phyloP scores from a whole-genome alignment of 2,113 vertebrate species.

The Thalassarche chlororhynchos region DNA sequence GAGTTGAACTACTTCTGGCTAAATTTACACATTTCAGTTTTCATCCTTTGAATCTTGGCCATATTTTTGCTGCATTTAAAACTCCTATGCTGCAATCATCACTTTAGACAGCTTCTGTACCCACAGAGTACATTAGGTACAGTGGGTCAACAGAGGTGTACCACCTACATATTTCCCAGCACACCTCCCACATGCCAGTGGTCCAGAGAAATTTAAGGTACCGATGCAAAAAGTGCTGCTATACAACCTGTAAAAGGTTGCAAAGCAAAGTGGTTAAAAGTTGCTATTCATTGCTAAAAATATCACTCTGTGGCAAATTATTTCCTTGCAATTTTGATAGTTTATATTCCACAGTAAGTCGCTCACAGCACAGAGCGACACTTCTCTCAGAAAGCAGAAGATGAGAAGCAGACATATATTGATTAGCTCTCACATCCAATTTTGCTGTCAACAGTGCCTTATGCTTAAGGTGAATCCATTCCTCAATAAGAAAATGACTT shows the following conservation, averaged over 20 bases:
- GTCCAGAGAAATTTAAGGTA: neutral
- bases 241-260: neutral
- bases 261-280: neutral
- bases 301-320: neutral
- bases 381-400: neutral
- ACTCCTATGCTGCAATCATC: neutral
- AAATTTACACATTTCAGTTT: neutral
- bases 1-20: neutral
- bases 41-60: neutral
- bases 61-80: neutral
- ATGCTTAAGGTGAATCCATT: neutral
- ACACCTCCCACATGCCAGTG: neutral
- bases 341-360: neutral
- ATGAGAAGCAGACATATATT: neutral
- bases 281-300: neutral
- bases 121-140: neutral
- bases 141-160: neutral
- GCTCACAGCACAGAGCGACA: fast-evolving
- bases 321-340: neutral
- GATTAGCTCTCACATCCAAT: neutral
- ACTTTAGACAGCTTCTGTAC: neutral
- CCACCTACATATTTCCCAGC: neutral
- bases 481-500: neutral
- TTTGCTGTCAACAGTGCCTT: neutral
- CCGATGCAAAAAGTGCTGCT: neutral